These are phyloP conservation scores for Andrena hattorfiana DNA, from an alignment of 2,888 invertebrate genomes.

Conservation along the genomic window DNA sequence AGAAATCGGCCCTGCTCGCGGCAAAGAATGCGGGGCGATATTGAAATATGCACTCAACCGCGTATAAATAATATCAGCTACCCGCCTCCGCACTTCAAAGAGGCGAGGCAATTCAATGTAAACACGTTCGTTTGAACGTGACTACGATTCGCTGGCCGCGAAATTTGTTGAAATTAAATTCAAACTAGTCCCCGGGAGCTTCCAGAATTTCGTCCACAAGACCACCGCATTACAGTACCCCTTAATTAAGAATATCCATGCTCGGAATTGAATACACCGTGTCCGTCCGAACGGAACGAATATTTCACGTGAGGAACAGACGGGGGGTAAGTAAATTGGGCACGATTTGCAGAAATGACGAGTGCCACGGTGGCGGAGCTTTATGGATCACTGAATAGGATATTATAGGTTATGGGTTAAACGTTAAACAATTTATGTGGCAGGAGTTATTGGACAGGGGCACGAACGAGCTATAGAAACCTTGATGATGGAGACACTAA, in stretches of 20 bases:
- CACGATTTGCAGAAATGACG: conserved; percentile 19
- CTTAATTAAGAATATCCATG: conserved; percentile 31
- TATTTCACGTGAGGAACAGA: neutral
- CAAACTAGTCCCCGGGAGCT: conserved; percentile 8
- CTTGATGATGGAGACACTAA: neutral
- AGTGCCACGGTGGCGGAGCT: conserved; percentile 1
- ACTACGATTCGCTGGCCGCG: neutral
- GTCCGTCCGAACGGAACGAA: neutral
- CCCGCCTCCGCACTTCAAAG: neutral
- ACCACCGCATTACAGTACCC: conserved; percentile 13
- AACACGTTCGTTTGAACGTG: conserved; percentile 27
- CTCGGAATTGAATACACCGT: conserved; percentile 1
- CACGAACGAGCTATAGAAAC: conserved; percentile 18
- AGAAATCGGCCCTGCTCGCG: no score
- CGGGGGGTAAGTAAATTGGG: neutral
- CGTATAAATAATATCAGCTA: neutral
- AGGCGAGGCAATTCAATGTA: conserved; percentile 27
- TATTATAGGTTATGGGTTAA: conserved; percentile 37
- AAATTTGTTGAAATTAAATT: conserved; percentile 38
- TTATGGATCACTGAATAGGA: conserved; percentile 45
- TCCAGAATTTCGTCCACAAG: conserved; percentile 21
- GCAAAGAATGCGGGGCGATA: no score
- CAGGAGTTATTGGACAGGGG: conserved; percentile 40
- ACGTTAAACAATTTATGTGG: conserved; percentile 54
- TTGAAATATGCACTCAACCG: conserved; percentile 4